phyloP scores from a whole-genome alignment of 2,888 invertebrate species.

The Empis stercorea region DNA sequence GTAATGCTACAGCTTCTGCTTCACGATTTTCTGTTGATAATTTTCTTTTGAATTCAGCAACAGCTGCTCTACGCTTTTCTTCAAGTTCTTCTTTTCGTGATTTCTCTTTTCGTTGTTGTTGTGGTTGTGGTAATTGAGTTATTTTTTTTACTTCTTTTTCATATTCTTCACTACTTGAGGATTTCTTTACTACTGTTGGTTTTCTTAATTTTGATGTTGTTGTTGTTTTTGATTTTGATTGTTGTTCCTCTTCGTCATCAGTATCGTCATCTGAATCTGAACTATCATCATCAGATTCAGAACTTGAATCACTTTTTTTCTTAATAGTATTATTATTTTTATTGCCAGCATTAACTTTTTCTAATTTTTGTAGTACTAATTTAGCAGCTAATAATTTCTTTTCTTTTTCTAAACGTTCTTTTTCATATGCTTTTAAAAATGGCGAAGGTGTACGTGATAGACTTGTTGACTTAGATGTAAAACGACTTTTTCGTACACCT shows the following conservation, averaged over 20 bases:
- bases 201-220: constrained; percentile 37
- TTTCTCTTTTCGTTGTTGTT: neutral
- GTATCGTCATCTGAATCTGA: constrained; percentile 39
- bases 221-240: constrained; percentile 17
- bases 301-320: constrained; percentile 36
- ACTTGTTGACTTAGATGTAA: constrained; percentile 38
- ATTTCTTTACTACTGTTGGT: constrained; percentile 45
- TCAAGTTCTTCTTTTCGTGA: neutral
- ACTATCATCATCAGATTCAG: constrained; percentile 40
- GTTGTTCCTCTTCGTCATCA: constrained; percentile 20
- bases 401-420: constrained; percentile 17
- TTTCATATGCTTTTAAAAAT: constrained; percentile 49
- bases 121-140: neutral
- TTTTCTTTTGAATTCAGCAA: constrained; percentile 21
- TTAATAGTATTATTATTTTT: constrained; percentile 14
- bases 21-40: constrained; percentile 1
- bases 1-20: neutral
- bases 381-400: neutral
- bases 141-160: constrained; percentile 15
- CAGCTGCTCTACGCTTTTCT: constrained; percentile 29
- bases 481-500: neutral
- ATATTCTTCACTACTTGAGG: constrained; percentile 24
- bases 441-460: constrained; percentile 78
- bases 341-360: constrained; percentile 15
- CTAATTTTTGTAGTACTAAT: constrained; percentile 6